Base-by-base conservation (phyloP, 2,797 vertebrate species). In the Tadarida brasiliensis region DNA sequence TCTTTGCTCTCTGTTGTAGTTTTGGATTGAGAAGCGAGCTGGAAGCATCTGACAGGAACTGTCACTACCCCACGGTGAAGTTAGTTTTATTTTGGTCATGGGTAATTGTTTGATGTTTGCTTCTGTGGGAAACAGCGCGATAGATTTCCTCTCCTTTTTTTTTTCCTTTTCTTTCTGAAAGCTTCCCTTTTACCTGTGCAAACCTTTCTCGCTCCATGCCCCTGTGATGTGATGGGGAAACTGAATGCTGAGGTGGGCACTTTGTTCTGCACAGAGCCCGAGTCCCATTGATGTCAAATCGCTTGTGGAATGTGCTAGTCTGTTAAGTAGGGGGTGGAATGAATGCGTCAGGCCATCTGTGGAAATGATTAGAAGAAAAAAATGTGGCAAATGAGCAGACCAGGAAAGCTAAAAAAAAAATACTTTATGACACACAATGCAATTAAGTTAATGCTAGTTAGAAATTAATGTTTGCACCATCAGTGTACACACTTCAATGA, bases 1-100 rank as follows among this genome's bases (percentile, higher is more conserved):
- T 90, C 87, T 93, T 87, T 89, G 59, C 63, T 87, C 87, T 94
- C n/a, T 90, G 47, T 88, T 93, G 33, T 56, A 84, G 57, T 95
- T 95, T 73, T 95, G 39, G 76, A 87, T 94, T 96, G 94, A 85
- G 81, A 93, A 94, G 77, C 11, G 47, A 83, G 54, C 74, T 95
- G 51, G 82, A 88, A 94, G 67, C 51, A 71, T 94, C 92, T 89
- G 86, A 95, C 47, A 94, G 71, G 63, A 74, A 95, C 61, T 96
- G 81, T 87, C 87, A 85, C 28, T 95, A 93, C 80, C 30, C 59
- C 49, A 82, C 67, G 67, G 80, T 67, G 56, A 95, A 96, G 76
- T 96, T 93, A 73, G 89, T 95, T 96, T 95, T 93, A 92, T 97
- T 97, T 96, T 96, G 92, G 92, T 95, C 94, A 83, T 7, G 89